phyloP scores from a whole-genome alignment of 2,797 vertebrate genomes.

The Mormyrops attenuatus region DNA sequence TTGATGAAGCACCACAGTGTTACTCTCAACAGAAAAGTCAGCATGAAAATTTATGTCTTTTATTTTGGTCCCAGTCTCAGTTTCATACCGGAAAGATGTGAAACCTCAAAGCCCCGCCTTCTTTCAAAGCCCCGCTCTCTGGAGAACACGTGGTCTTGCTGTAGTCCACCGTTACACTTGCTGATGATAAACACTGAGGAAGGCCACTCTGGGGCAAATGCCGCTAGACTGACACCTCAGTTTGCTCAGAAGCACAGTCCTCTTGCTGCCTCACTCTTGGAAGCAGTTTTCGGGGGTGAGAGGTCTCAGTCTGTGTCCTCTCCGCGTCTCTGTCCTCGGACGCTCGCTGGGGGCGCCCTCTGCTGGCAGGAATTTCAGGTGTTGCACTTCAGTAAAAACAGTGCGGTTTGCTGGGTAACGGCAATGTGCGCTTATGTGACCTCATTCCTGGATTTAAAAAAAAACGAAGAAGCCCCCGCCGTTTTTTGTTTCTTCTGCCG shows the following conservation, averaged over 20 bases:
- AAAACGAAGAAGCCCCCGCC: not conserved
- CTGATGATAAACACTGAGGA: not conserved
- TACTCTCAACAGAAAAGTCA: not conserved
- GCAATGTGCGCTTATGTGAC: not conserved
- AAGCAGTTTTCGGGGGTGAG: not conserved
- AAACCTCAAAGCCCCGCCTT: not conserved
- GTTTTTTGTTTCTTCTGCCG: not conserved
- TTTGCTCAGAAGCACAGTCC: not conserved
- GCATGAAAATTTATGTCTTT: not conserved
- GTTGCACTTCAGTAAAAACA: not conserved
- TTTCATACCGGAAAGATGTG: not conserved
- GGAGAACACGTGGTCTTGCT: not conserved
- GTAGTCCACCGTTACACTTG: not conserved
- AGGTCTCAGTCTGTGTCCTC: too few relatives aligned
- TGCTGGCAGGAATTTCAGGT: not conserved
- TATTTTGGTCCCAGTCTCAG: not conserved
- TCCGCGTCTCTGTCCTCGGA: not conserved
- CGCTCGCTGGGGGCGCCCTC: not conserved
- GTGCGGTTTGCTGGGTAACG: not conserved
- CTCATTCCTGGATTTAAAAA: not conserved
- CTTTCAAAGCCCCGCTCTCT: too few relatives aligned
- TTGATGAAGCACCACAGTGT: not conserved
- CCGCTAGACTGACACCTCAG: not conserved
- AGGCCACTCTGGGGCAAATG: not conserved
- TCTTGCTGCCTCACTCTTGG: not conserved